Conservation (phyloP, 2,113 vertebrate species). For the Tylochromis polylepis region DNA sequence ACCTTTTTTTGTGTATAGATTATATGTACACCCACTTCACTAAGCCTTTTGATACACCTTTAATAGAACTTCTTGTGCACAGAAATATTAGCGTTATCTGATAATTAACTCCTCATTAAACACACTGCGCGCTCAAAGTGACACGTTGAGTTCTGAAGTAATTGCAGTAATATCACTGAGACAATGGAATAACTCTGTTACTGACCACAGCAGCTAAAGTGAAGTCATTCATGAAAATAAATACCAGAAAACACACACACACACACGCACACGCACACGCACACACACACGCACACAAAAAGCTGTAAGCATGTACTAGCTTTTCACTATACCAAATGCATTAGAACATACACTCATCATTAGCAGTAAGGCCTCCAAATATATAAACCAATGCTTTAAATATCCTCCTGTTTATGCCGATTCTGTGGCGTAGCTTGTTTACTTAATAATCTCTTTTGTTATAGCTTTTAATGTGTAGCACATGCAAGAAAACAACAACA, state of each 20-base stretch:
- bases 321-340: not conserved
- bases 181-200: not conserved
- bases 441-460: not conserved
- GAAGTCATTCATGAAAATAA: not conserved
- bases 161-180: not conserved
- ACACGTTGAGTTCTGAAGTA: not conserved
- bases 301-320: not conserved
- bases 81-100: not conserved
- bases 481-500: slow-evolving; percentile 14
- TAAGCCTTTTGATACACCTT: not conserved
- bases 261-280: no score
- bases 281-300: no score
- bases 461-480: not conserved
- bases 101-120: not conserved
- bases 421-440: not conserved
- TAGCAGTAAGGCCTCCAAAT: accelerated
- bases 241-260: not conserved
- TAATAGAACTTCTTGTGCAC: not conserved
- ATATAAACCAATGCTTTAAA: not conserved
- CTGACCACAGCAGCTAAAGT: not conserved
- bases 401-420: not conserved
- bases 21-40: not conserved
- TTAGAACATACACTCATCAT: not conserved
- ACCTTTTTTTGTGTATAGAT: not conserved
- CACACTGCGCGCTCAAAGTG: not conserved